A percentile compares a stretch with the other conserved stretches of the same genome.
Conservation (phyloP, 1,140 invertebrate species). For the Gyrodactylus bullatarudis region DNA sequence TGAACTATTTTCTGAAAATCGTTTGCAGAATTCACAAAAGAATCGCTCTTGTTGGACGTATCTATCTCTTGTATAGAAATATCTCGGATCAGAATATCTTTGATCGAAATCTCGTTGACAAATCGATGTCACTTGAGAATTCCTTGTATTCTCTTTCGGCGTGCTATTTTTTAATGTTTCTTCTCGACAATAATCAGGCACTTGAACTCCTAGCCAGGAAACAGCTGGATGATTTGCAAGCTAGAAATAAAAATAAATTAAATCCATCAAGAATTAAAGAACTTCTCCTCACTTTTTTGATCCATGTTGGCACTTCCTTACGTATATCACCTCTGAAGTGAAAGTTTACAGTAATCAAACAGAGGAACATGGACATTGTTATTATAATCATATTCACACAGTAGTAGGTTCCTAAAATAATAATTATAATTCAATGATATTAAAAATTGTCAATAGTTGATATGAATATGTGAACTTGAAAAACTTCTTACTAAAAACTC, state of each 20-base stretch:
- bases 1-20: too few relatives aligned
- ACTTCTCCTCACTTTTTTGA: slow-evolving; percentile 6
- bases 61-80: too few relatives aligned
- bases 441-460: too few relatives aligned
- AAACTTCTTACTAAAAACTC: too few relatives aligned
- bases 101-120: too few relatives aligned
- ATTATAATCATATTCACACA: slow-evolving; percentile 11
- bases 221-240: neutral
- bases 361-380: slow-evolving; percentile 11
- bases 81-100: too few relatives aligned
- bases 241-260: neutral
- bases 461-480: too few relatives aligned
- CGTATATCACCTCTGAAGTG: slow-evolving; percentile 8
- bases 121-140: too few relatives aligned
- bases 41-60: too few relatives aligned
- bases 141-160: too few relatives aligned
- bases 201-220: neutral
- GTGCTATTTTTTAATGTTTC: too few relatives aligned
- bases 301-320: slow-evolving; percentile 2
- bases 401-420: slow-evolving; percentile 10
- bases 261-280: neutral
- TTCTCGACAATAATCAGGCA: neutral
- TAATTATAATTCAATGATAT: neutral
- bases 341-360: slow-evolving; percentile 11
- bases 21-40: too few relatives aligned